Base-by-base conservation (phyloP, 2,888 invertebrate species). In the Halictus ligatus region DNA sequence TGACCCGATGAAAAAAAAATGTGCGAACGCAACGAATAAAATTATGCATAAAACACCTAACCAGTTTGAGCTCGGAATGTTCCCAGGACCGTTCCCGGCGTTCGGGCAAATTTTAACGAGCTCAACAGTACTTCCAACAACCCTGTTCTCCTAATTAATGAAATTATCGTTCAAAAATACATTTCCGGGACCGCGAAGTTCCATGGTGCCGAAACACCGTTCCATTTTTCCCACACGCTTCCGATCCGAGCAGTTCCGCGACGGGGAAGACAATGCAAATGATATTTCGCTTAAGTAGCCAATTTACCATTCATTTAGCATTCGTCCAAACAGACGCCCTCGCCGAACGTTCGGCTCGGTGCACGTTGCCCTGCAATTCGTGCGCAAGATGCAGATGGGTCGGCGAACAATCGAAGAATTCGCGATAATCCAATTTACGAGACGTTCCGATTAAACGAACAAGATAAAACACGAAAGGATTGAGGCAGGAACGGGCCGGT, bases 341-440 rank as follows among this genome's bases (percentile, higher is more conserved):
- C 25, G 10, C 5, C 21, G 13, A 13, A 7, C 18, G 18, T 21
- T 18, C 43, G 8, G 54, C 2, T 21, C 40, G 92, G 29, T 64
- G 60, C 60, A 64, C 25, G 60, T 25, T 64, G 60, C 60, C 92
- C 91, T 88, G 77, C 89, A 74, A 85, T 93, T 12, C 78, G 25
- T 50, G 71, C 50, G 13, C 43, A 48, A 64, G 60, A 75, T 64
- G 75, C 43, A 40, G 40, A 43, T 43, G 15, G 18, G n/a, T 46
- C 74, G 77, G 72, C 67, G 84, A 72, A 74, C 77, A 72, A 77
- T 80, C 85, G 77, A 81, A 80, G 85, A 80, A 84, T 79, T 84
- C 76, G 76, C 81, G 83, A 75, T 83, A 85, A 85, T 84, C 89
- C 81, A 85, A 84, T 89, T 89, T 88, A 84, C 78, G 85, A 35